Base-by-base conservation (phyloP, 2,113 vertebrate species). In the Pangasianodon gigas region DNA sequence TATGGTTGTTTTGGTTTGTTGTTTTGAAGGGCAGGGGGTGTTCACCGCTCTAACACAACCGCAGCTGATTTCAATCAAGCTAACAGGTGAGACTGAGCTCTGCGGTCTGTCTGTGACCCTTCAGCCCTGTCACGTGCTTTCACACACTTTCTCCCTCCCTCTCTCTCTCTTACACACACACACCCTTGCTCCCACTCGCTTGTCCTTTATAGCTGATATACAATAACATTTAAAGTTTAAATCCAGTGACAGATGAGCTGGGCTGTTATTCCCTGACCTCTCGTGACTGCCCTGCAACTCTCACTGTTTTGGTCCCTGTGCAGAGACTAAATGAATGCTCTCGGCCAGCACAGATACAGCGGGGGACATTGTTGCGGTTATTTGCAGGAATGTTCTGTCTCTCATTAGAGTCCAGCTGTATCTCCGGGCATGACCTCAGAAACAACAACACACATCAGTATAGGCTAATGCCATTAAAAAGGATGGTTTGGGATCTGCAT, bases 1-100 rank as follows among this genome's bases (percentile, higher is more conserved):
- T 79, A 89, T 90, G 88, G 80, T 89, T 85, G 79, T 32, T 89
- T 80, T 91, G 29, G 74, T 75, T 87, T 88, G 48, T 93, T 86
- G 51, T 91, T 86, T 91, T 93, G 51, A 93, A 96, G 95, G 92
- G 92, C 89, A 19, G 94, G 93, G 16, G 94, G 95, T 90, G 93
- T 95, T 90, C 95, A 95, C 89, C 96, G 95, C 3, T 95, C 95
- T 67, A 94, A 95, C 89, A 95, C 93, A 81, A 94, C 94, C 0
- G 90, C 91, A 60, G 95, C 92, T 0, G 94, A 95, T 89, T 93
- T 93, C 67, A 95, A 93, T 91, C 93, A 93, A 77, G 85, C 85
- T 82, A 77, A 77, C 56, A 93, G 93, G 95, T 95, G 91, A 94
- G 93, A 92, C 51, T 46, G 51, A 86, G 32, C 79, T 71, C 16